Evolutionary conservation across 2,888 invertebrate species (phyloP), one percentile per base, ranked within the genome.

Genomic region (Dolichomitus sp.): DNA sequence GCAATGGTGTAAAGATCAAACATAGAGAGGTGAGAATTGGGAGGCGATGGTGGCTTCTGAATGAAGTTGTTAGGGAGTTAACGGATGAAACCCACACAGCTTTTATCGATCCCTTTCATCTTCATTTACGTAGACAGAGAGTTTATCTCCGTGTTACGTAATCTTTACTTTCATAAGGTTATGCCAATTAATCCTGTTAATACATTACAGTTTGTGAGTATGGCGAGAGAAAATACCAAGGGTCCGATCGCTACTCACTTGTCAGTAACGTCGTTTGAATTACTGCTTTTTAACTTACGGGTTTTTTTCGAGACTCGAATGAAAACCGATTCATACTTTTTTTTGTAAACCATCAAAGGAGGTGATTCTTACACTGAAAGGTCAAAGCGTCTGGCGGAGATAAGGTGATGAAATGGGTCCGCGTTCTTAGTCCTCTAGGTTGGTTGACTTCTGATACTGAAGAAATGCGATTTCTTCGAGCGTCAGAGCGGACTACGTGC

Each of bases 381-480:
- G 40, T 63, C 63, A 12, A 23, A 14, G 19, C 40, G 63, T 63
- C 63, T 40, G 37, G 59, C 37, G 37, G 19, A 52, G 61, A 61
- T 40, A 52, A 61, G 68, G 59, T 68, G 63, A 59, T 59, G 33
- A 59, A 59, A 59, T n/a, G 33, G 33, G 33, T 33, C 33, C 33
- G 7, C n/a, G 33, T 59, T 33, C 54, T 54, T 37, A 19, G 12
- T 59, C 37, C 37, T 59, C 37, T 5, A 63, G 12, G 42, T 23
- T n/a, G 70, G 14, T 19, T 48, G 57, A 57, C 48, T 76, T 33
- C 37, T 59, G 37, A 33, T 65, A 19, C 12, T 52, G 19, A 33
- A 72, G 45, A 74, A 74, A 74, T 74, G 54, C 78, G 78, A 63
- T 78, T 78, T 65, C 63, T 54, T 70, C 33, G 70, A 50, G 12